Conservation (phyloP, 2,113 vertebrate species). For the Macaca nemestrina region DNA sequence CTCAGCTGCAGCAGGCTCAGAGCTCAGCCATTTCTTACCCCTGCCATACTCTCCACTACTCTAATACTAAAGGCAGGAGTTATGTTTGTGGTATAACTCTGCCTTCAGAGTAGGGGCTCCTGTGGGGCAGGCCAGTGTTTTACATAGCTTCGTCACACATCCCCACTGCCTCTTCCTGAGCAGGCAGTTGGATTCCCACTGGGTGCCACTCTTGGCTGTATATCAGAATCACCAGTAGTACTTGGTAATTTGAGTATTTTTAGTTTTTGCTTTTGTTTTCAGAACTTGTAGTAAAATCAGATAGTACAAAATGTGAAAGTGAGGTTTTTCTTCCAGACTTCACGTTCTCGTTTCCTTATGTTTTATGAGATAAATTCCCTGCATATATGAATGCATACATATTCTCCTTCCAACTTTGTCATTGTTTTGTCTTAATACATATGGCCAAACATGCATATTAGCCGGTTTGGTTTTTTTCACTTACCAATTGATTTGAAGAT, state of each 20-base stretch:
- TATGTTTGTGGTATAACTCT: background rate
- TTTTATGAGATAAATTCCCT: background rate
- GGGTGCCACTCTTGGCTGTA: background rate
- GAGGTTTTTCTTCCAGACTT: background rate
- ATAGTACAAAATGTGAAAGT: background rate
- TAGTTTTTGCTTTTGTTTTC: slow-evolving; percentile 39
- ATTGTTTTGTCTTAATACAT: slow-evolving; percentile 9
- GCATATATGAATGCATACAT: background rate
- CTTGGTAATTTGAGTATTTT: slow-evolving; percentile 5
- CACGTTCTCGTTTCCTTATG: background rate
- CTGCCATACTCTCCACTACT: background rate
- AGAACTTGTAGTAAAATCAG: slow-evolving; percentile 31
- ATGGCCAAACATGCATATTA: background rate
- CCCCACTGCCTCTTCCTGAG: background rate
- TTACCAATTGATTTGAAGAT: background rate
- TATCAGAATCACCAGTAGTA: background rate
- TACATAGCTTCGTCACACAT: background rate
- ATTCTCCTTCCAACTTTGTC: background rate
- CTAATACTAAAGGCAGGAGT: background rate
- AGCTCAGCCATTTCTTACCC: background rate
- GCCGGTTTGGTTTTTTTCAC: background rate
- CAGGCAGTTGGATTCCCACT: background rate
- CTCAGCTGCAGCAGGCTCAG: background rate
- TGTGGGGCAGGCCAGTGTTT: background rate
- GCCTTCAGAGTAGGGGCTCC: background rate